Conservation (phyloP, 2,113 vertebrate species). For the Siniperca chuatsi region DNA sequence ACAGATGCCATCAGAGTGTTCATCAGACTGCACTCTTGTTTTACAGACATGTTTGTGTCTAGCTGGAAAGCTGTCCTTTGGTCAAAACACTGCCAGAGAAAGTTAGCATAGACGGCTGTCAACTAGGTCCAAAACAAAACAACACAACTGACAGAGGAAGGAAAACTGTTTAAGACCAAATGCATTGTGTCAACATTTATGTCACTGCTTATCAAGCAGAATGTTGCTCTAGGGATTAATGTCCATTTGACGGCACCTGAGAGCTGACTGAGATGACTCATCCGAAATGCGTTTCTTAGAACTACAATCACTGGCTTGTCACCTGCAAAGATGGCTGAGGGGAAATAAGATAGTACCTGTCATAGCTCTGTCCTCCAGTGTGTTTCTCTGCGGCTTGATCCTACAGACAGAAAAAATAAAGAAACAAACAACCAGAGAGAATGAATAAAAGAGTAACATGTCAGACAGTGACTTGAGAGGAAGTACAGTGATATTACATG, state of each 20-base stretch:
- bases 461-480: background rate
- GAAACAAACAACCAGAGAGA: constrained; percentile 25
- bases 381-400: constrained; percentile 87
- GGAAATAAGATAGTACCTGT: constrained; percentile 87
- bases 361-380: constrained; percentile 86
- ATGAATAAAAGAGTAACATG: background rate
- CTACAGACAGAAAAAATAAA: constrained; percentile 76
- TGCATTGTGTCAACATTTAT: background rate
- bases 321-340: background rate
- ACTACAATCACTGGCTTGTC: background rate
- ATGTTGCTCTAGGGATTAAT: background rate
- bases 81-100: background rate
- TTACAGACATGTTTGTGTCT: background rate
- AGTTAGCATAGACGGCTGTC: background rate
- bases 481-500: background rate
- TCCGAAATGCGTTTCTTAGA: constrained; percentile 1
- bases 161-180: background rate
- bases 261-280: background rate
- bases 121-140: background rate
- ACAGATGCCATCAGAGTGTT: background rate
- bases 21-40: background rate
- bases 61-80: background rate
- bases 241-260: background rate
- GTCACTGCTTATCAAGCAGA: background rate
- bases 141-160: background rate